These are phyloP conservation scores for Morpho achilles DNA, from an alignment of 2,888 invertebrate genomes.

Conservation along the genomic window DNA sequence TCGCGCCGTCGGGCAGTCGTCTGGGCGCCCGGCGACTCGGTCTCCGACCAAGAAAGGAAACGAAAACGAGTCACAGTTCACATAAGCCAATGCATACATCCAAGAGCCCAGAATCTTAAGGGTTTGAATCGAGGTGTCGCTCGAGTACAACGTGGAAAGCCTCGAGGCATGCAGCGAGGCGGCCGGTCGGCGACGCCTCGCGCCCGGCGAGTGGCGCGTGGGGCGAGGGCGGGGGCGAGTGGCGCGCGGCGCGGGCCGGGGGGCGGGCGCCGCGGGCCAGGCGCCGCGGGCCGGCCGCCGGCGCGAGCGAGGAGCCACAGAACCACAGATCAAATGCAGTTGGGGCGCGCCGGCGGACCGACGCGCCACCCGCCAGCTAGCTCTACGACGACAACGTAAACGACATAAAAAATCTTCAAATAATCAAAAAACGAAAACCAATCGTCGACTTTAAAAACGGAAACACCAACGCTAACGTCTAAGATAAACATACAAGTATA, in stretches of 20 bases:
- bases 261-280: conserved; percentile 29
- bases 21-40: conserved; percentile 56
- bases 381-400: conserved; percentile 76
- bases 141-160: conserved; percentile 75
- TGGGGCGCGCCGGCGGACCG: conserved; percentile 60
- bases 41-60: conserved; percentile 76
- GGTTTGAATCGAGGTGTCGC: conserved; percentile 75
- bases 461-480: conserved; percentile 78
- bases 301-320: conserved; percentile 58
- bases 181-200: conserved; percentile 52
- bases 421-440: conserved; percentile 59
- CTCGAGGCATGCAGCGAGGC: conserved; percentile 74
- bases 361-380: conserved; percentile 70
- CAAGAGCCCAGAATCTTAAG: conserved; percentile 80
- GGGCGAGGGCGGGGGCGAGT: conserved; percentile 30
- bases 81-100: conserved; percentile 80
- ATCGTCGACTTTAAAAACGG: conserved; percentile 72
- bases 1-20: conserved; percentile 59
- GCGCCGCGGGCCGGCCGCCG: conserved; percentile 47
- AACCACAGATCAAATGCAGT: conserved; percentile 80
- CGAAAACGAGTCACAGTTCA: conserved; percentile 79
- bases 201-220: conserved; percentile 26
- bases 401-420: conserved; percentile 57
- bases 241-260: conserved; percentile 11
- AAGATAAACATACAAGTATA: conserved; percentile 78